Evolutionary conservation across 2,888 invertebrate genomes (phyloP).

Genomic region (Ommatoiulus sabulosus): DNA sequence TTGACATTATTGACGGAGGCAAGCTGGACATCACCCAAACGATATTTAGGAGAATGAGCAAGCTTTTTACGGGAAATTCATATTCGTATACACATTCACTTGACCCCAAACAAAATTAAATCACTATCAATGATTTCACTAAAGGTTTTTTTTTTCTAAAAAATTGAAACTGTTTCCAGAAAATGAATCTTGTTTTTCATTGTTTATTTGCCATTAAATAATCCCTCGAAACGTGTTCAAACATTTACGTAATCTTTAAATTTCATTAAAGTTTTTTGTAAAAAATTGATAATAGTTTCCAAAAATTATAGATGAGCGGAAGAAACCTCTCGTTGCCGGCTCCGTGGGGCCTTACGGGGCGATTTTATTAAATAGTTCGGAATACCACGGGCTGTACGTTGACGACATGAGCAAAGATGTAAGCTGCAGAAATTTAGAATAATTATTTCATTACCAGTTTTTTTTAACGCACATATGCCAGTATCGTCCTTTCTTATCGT

Average conservation of each 20-base stretch:
- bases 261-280: too few species aligned
- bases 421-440: background rate
- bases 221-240: too few species aligned
- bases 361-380: conserved; percentile 88
- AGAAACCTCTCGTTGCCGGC: conserved; percentile 79
- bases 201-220: too few species aligned
- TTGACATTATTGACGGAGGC: too few species aligned
- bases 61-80: too few species aligned
- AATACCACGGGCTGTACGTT: conserved; percentile 83
- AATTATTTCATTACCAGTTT: background rate
- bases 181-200: background rate
- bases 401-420: conserved; percentile 64
- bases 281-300: background rate
- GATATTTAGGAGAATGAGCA: too few species aligned
- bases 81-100: too few species aligned
- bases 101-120: too few species aligned
- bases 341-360: conserved; percentile 96
- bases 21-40: too few species aligned
- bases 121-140: too few species aligned
- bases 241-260: background rate
- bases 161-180: background rate
- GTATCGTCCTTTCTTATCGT: background rate
- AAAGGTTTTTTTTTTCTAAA: too few species aligned
- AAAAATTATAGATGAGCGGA: conserved; percentile 50
- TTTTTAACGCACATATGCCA: background rate